Evolutionary conservation across 2,113 vertebrate genomes (phyloP).

Genomic region (Arothron firmamentum): DNA sequence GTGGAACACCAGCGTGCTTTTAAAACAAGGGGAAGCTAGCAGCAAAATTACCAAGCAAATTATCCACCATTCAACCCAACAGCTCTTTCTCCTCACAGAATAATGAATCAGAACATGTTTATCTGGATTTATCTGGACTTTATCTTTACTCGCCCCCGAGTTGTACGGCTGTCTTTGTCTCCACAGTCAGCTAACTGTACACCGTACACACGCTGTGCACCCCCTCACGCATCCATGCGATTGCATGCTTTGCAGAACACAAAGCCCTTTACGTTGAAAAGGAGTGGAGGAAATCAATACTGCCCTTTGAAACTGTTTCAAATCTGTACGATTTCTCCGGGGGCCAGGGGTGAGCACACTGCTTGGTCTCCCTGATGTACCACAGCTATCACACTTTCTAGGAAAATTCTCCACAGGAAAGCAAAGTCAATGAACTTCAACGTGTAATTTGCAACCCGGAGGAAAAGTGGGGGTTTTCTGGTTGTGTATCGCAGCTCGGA

Average conservation of each 20-base stretch:
- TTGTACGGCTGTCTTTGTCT: too few relatives aligned
- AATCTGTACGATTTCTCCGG: conserved; percentile 27
- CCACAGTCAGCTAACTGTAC: neutral
- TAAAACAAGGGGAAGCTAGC: too few relatives aligned
- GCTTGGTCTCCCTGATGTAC: conserved; percentile 36
- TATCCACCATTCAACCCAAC: too few relatives aligned
- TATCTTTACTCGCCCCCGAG: neutral
- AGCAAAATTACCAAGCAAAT: too few relatives aligned
- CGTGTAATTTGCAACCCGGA: conserved; percentile 1
- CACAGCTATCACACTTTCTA: conserved; percentile 10
- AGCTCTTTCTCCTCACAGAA: too few relatives aligned
- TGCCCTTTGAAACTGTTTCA: conserved; percentile 55
- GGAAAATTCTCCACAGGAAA: conserved; percentile 8
- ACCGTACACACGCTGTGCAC: too few relatives aligned
- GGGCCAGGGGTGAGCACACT: conserved; percentile 1
- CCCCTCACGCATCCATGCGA: neutral
- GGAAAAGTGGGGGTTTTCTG: neutral
- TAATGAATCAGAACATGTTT: neutral
- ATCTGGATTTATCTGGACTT: neutral
- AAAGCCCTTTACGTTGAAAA: conserved; percentile 43
- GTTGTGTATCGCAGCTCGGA: conserved; percentile 3
- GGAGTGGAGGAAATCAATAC: conserved; percentile 49
- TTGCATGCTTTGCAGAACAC: conserved; percentile 30
- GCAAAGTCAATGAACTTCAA: conserved; percentile 10
- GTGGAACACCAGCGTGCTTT: too few relatives aligned